phyloP scores from a whole-genome alignment of 2,888 invertebrate genomes.

The Rambutsinella grinnellia region DNA sequence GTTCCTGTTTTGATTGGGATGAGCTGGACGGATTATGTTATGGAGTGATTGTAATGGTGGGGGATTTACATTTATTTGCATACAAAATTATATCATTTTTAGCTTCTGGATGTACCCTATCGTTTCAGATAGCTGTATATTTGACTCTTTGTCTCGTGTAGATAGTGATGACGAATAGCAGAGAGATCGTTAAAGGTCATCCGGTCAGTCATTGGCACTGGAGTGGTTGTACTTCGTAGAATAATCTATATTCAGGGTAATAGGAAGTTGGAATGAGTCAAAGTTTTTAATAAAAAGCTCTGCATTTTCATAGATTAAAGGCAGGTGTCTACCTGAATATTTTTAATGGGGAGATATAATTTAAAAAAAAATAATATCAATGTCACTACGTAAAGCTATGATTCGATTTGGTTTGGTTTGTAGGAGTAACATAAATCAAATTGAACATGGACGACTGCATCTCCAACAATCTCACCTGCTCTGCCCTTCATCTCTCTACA shows the following conservation, averaged over 20 bases:
- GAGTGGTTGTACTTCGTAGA: no score
- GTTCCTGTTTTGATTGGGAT: neutral
- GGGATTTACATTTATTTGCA: neutral
- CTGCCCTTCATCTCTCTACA: neutral
- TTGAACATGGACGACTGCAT: conserved; percentile 1
- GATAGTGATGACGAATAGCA: neutral
- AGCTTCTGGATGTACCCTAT: neutral
- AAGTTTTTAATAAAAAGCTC: no score
- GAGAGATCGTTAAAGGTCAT: conserved; percentile 1
- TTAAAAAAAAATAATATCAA: no score
- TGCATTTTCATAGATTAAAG: no score
- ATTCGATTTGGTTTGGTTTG: conserved; percentile 42
- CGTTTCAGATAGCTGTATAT: neutral
- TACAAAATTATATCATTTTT: neutral
- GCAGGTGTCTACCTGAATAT: no score
- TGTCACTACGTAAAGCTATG: no score
- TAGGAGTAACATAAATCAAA: conserved; percentile 16
- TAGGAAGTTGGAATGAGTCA: neutral
- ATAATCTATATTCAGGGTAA: no score
- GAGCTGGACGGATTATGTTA: neutral
- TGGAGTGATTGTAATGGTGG: neutral
- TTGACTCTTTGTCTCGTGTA: no score
- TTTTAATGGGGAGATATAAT: no score
- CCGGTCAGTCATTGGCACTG: conserved; percentile 22
- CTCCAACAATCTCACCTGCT: no score